Evolutionary conservation across 2,888 invertebrate genomes (phyloP).

Genomic region (Terebella lapidaria): DNA sequence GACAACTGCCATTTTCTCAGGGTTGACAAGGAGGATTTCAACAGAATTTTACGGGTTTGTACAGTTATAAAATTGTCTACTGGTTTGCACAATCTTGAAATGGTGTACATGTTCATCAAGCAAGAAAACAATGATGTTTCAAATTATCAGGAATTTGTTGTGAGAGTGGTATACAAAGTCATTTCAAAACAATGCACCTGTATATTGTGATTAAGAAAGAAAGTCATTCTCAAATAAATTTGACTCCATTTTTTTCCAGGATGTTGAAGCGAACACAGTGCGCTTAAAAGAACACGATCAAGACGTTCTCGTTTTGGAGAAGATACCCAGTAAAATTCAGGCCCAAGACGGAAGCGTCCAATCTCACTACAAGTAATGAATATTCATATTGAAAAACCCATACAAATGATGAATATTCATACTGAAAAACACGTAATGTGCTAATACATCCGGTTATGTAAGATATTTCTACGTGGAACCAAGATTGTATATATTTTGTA

Average conservation of each 20-base stretch:
- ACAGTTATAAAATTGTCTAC: too few relatives aligned
- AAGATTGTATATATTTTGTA: too few relatives aligned
- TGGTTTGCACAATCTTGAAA: too few relatives aligned
- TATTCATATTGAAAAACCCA: not conserved
- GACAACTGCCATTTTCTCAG: constrained; percentile 77
- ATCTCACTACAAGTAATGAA: constrained; percentile 63
- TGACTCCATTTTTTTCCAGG: constrained; percentile 55
- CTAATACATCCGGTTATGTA: too few relatives aligned
- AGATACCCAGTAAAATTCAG: constrained; percentile 48
- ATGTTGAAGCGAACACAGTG: constrained; percentile 84
- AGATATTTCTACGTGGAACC: too few relatives aligned
- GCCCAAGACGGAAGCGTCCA: constrained; percentile 42
- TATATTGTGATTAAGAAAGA: too few relatives aligned
- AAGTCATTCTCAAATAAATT: too few relatives aligned
- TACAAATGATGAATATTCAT: not conserved
- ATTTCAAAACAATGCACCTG: too few relatives aligned
- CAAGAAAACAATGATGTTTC: too few relatives aligned
- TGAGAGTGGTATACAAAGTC: too few relatives aligned
- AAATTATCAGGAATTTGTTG: too few relatives aligned
- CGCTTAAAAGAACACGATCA: constrained; percentile 77
- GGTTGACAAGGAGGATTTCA: constrained; percentile 81
- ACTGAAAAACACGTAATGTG: not conserved
- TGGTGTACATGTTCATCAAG: too few relatives aligned
- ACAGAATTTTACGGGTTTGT: constrained; percentile 65
- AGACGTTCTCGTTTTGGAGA: constrained; percentile 76